These are phyloP conservation scores for Aphodius granarius DNA, from an alignment of 2,888 invertebrate genomes.

Conservation along the genomic window DNA sequence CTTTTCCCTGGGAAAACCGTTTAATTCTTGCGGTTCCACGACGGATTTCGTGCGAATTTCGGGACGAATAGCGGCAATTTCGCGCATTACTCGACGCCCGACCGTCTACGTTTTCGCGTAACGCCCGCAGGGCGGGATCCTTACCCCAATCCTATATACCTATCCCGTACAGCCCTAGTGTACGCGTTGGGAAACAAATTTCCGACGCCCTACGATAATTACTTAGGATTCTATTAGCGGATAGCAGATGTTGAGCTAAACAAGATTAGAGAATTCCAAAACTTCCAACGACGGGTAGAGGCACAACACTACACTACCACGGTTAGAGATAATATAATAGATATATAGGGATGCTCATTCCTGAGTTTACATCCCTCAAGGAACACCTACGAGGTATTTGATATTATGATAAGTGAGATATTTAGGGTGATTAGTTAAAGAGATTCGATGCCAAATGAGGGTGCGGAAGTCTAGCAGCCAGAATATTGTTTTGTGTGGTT, in stretches of 20 bases:
- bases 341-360: not conserved
- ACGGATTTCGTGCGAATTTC: not conserved
- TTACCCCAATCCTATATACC: not conserved
- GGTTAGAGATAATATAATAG: slow-evolving; percentile 22
- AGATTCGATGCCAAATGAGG: not conserved
- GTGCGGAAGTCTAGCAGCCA: too few relatives aligned
- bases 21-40: not conserved
- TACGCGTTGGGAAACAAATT: slow-evolving; percentile 34
- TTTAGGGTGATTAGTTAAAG: not conserved
- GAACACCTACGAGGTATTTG: not conserved
- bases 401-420: not conserved
- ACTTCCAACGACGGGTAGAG: not conserved
- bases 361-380: not conserved
- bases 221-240: slow-evolving; percentile 33
- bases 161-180: slow-evolving; percentile 13
- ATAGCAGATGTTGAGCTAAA: slow-evolving; percentile 34
- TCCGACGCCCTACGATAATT: slow-evolving; percentile 30
- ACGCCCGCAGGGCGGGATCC: not conserved
- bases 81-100: not conserved
- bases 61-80: not conserved
- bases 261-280: slow-evolving; percentile 31
- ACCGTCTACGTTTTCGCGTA: not conserved
- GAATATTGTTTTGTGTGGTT: too few relatives aligned
- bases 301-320: not conserved
- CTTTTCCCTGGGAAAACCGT: not conserved